Evolutionary conservation across 2,113 vertebrate genomes (phyloP).

Genomic region (Leptobrachium leishanense): DNA sequence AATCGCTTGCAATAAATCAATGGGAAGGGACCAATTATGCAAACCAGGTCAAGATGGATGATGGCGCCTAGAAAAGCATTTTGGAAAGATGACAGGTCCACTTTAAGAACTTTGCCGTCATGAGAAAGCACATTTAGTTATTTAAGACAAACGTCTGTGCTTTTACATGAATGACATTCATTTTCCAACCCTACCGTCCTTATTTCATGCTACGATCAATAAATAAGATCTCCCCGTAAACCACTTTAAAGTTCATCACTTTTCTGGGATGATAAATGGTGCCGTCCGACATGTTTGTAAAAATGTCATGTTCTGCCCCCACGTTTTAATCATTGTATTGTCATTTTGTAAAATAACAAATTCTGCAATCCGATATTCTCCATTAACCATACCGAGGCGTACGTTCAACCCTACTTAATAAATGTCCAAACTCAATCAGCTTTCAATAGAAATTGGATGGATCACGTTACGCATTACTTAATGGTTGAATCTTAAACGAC

Average conservation of each 20-base stretch:
- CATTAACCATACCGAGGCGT: constrained; percentile 34
- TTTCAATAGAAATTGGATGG: constrained; percentile 44
- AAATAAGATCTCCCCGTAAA: constrained; percentile 12
- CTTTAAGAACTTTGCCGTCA: background rate
- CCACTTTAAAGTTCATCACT: constrained; percentile 7
- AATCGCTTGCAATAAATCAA: too few species aligned
- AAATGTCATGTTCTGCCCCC: constrained; percentile 27
- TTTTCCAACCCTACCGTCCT: background rate
- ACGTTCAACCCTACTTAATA: constrained; percentile 38
- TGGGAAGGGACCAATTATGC: background rate
- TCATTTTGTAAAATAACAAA: constrained; percentile 36
- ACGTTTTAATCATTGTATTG: constrained; percentile 38
- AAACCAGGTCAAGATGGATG: background rate
- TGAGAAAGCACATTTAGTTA: background rate
- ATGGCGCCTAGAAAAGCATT: background rate
- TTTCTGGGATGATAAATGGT: constrained; percentile 23
- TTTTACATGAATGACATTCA: background rate
- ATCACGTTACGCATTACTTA: constrained; percentile 65
- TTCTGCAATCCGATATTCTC: constrained; percentile 44
- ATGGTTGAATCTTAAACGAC: constrained; percentile 56
- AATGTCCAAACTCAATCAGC: constrained; percentile 35
- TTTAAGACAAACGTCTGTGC: background rate
- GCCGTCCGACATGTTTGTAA: constrained; percentile 23
- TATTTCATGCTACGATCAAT: background rate
- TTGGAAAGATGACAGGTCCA: background rate